Conservation (phyloP, 2,797 vertebrate genomes). For the Sebastes vulpes region DNA sequence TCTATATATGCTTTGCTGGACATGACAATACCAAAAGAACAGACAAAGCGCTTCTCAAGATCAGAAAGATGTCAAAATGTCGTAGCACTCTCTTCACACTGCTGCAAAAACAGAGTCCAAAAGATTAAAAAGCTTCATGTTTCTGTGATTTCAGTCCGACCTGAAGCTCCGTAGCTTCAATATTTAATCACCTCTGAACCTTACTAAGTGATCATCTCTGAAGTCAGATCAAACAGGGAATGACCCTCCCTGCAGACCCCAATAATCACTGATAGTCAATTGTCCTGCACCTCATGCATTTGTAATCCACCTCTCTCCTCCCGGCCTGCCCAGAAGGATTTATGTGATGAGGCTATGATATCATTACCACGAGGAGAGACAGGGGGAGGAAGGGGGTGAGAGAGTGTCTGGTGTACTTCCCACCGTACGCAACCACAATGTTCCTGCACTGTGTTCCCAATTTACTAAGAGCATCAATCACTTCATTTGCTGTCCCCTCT, state of each 20-base stretch:
- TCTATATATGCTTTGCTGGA: neutral
- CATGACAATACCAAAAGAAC: neutral
- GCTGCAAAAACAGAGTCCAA: neutral
- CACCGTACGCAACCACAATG: neutral
- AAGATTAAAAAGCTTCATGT: neutral
- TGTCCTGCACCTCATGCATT: conserved; percentile 31
- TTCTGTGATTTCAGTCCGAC: neutral
- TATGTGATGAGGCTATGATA: conserved; percentile 27
- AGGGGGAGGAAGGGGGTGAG: neutral
- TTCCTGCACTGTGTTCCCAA: conserved; percentile 52
- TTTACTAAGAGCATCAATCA: conserved; percentile 67
- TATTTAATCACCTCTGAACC: conserved; percentile 39
- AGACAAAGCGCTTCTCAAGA: neutral
- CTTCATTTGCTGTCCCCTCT: conserved; percentile 25
- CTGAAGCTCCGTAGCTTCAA: neutral
- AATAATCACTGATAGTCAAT: neutral
- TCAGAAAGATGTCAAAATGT: conserved; percentile 28
- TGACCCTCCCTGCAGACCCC: neutral
- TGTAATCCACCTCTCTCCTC: conserved; percentile 28
- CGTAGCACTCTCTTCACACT: neutral
- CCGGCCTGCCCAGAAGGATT: conserved; percentile 5
- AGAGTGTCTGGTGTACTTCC: neutral
- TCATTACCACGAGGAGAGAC: neutral
- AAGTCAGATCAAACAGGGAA: neutral
- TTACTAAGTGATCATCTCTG: neutral